Base-by-base conservation (phyloP, 2,113 vertebrate species). In the Spea bombifrons region DNA sequence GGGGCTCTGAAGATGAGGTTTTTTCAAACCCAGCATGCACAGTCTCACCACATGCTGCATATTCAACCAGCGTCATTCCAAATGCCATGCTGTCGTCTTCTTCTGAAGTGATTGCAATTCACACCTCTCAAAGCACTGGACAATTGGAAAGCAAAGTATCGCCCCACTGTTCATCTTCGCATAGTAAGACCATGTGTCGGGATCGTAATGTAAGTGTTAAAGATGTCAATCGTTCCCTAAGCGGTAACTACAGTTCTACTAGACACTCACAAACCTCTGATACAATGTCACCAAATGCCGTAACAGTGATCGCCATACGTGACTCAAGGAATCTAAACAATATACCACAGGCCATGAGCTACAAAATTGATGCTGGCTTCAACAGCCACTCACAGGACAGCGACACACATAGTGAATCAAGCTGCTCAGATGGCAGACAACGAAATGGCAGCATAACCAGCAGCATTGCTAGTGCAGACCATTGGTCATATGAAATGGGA, bases 21-120 rank as follows among this genome's bases (percentile, higher is more conserved):
- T 16, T 83, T 0, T 12, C 83, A 4, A 88, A 89, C 71, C 92
- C 92, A 2, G 95, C 94, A 0, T 94, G 94, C 67, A 86, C 93
- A 57, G 95, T 97, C 13, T 98, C 94, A 9, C 96, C 96, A 63
- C 94, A 95, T 17, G 93, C 94, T 0, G 85, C 93, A 15, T 96
- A 95, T 82, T 94, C 95, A 64, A 96, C 94, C 0, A 95, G 92
- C 16, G 47, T 95, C 85, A 96, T 97, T 84, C 95, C 97, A 68
- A 97, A 97, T 5, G 95, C 96, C 80, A 95, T 94, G 0, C 73
- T 97, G 8, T 93, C 93, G 0, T 90, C 89, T 67, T 95, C 95
- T 13, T 89, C 95, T 0, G 94, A 98, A 83, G 89, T 98, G 6
- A 92, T 98, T 0, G 69, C 87, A 73, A 93, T 98, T 76, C 93